Base-by-base conservation (phyloP, 2,888 invertebrate genomes). In the Ormyrus thymus region DNA sequence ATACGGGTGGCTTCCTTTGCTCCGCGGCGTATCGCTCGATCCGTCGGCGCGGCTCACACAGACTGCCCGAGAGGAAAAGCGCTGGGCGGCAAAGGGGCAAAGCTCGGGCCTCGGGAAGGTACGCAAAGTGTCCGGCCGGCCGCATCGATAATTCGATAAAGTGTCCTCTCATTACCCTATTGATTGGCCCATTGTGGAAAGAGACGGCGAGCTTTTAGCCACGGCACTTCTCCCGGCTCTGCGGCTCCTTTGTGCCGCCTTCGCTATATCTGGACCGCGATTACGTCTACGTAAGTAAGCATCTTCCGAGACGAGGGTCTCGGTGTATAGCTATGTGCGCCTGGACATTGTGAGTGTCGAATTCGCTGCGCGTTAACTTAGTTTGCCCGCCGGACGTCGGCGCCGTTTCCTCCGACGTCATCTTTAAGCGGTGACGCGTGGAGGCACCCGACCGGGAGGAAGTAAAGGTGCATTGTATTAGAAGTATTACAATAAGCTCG, bases 111-210 rank as follows among this genome's bases (percentile, higher is more conserved):
- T 4, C 82, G 85, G 83, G 84, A 85, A 85, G 86, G 84, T 83
- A 85, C 81, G 83, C 83, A 84, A 83, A 86, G 85, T 85, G 85
- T 84, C 83, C 79, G 80, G 82, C 84, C 84, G 83, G 86, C 85
- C 88, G 83, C 86, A 85, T 87, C 88, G 87, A 89, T 89, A 90
- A 90, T 89, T 90, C 85, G 87, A 89, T 90, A 86, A 88, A 87
- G 87, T 86, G 87, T 88, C 88, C 89, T 87, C 89, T 87, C 89
- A 89, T 89, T 89, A 90, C 89, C 88, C 87, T 89, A 90, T 90
- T 90, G 90, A 89, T 90, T 90, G 89, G 87, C 85, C 88, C 87
- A 90, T 90, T 90, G 89, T 90, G 86, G 84, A 29, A 29, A 58
- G 70, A 50, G 50, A 43, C n/a, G 43, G 84, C 85, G 84, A 86